Base-by-base conservation (phyloP, 1,140 invertebrate genomes). In the Dendroctonus ponderosae region DNA sequence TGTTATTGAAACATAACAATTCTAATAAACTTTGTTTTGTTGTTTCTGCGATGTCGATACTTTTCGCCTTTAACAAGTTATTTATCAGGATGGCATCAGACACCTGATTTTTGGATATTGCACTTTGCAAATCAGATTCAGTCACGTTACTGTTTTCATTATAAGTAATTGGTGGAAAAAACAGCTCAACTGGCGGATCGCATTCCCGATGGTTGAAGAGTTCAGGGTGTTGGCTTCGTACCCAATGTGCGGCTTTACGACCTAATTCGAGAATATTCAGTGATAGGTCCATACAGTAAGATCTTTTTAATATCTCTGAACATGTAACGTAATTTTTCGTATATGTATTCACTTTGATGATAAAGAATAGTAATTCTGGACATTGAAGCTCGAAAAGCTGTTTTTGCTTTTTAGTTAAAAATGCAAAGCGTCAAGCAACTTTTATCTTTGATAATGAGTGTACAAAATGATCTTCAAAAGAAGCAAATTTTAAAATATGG, bases 201-300 rank as follows among this genome's bases (percentile, higher is more conserved):
- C 90, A 88, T 66, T 85, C 81, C 68, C 83, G 79, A 57, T 88
- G 86, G 56, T 87, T 80, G 78, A 96, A 96, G 51, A 91, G 75
- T 6, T 92, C 83, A 3, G 86, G 75, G 79, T 93, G 90, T 75
- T 94, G 81, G 71, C 92, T 81, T 67, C 87, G 80, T 52, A 97
- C 85, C 89, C 91, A 97, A 63, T 86, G 84, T 3, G 94, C 94
- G 49, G 94, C 88, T 81, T 93, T 95, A 54, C 85, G 85, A 26
- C 67, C 67, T 58, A 42, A 51, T 37, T 26, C 26, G 1, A 26
- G 26, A 26, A 26, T 26, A 26, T 26, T n/a, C 12, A 58, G 9
- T 5, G 7, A 43, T 0, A 43, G 0, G 26, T 26, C 1, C 26
- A 26, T 26, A 26, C 26, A 26, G 26, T 26, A 26, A 26, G 15